phyloP scores from a whole-genome alignment of 2,888 invertebrate genomes.

The Drosophila subquinaria region DNA sequence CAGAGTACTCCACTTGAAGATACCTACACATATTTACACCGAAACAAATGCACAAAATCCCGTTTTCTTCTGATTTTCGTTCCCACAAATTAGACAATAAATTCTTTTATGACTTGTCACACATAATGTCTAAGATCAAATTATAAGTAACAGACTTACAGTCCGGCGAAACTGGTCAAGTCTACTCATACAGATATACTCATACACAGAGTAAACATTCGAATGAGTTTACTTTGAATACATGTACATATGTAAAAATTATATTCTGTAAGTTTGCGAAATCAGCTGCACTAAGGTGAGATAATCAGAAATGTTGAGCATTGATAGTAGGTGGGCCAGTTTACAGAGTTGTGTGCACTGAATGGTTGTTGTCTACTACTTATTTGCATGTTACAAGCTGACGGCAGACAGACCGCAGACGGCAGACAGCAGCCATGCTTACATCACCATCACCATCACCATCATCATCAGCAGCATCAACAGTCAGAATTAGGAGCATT shows the following conservation, averaged over 20 bases:
- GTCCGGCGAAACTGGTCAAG: neutral
- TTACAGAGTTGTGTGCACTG: slow-evolving; percentile 39
- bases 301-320: slow-evolving; percentile 34
- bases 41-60: too few species aligned
- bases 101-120: neutral
- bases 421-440: slow-evolving; percentile 55
- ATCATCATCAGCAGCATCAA: slow-evolving; percentile 4
- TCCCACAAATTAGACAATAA: too few species aligned
- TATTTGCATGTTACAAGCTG: slow-evolving; percentile 57
- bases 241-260: neutral
- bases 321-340: slow-evolving; percentile 71
- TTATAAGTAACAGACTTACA: neutral
- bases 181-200: neutral
- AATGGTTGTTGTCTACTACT: slow-evolving; percentile 26
- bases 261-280: slow-evolving; percentile 4
- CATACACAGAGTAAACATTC: neutral
- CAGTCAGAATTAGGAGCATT: slow-evolving; percentile 21
- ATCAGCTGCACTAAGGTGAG: slow-evolving; percentile 34
- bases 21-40: too few species aligned
- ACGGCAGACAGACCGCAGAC: slow-evolving; percentile 35
- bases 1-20: too few species aligned
- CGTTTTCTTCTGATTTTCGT: too few species aligned
- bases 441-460: slow-evolving; percentile 56
- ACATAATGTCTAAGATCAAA: neutral
- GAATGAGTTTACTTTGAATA: neutral